A percentile compares a stretch with the other conserved stretches of the same genome.
These are phyloP conservation scores for Uria aalge DNA, from an alignment of 2,113 vertebrate genomes.

Conservation along the genomic window DNA sequence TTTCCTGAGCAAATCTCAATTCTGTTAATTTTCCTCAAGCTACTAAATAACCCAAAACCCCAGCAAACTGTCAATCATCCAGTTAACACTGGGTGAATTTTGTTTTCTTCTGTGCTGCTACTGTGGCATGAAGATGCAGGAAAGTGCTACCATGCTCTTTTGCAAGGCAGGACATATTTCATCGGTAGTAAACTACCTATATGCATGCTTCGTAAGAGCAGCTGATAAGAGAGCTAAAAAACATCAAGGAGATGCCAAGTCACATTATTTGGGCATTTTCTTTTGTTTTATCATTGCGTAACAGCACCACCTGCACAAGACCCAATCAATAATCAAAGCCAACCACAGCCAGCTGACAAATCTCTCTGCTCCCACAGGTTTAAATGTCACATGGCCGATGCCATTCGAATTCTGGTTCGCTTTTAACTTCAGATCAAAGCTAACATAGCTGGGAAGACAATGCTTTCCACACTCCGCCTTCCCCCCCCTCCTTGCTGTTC, in stretches of 20 bases:
- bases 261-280: neutral
- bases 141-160: neutral
- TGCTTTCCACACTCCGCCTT: neutral
- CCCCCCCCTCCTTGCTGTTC: neutral
- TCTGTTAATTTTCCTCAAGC: neutral
- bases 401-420: rapidly evolving
- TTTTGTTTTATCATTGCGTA: neutral
- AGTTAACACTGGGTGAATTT: neutral
- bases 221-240: neutral
- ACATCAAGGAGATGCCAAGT: neutral
- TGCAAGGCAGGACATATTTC: neutral
- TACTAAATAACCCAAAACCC: neutral
- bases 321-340: constrained; percentile 4
- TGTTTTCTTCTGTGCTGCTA: neutral
- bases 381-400: neutral
- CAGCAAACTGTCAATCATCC: neutral
- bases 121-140: neutral
- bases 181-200: neutral
- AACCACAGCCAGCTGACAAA: neutral
- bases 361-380: neutral
- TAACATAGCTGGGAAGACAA: constrained; percentile 9
- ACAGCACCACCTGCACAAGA: neutral
- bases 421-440: constrained; percentile 40
- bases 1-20: neutral
- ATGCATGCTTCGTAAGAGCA: neutral